A percentile compares a stretch with the other conserved stretches of the same genome.
Evolutionary conservation across 2,888 invertebrate genomes (phyloP).

Genomic region (Molanna angustata): DNA sequence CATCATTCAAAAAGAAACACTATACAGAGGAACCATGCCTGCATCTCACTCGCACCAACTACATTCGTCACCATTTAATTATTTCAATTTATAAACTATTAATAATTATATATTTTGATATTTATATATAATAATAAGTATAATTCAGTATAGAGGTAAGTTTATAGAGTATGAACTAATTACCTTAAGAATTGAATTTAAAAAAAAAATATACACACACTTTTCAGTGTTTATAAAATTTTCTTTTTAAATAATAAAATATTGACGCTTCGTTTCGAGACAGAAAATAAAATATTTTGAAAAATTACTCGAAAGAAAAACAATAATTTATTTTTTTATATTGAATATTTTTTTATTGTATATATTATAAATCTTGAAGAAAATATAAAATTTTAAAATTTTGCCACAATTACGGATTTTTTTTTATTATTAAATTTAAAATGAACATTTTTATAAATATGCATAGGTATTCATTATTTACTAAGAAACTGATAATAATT

Average conservation of each 20-base stretch:
- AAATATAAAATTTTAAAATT: too few species aligned
- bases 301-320: too few species aligned
- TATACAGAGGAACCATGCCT: slow-evolving; percentile 30
- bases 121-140: slow-evolving; percentile 33
- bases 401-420: too few species aligned
- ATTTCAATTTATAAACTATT: slow-evolving; percentile 29
- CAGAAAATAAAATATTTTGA: too few species aligned
- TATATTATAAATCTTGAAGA: too few species aligned
- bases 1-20: slow-evolving; percentile 33
- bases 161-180: slow-evolving; percentile 32
- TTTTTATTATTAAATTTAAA: too few species aligned
- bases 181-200: slow-evolving; percentile 30
- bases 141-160: slow-evolving; percentile 34
- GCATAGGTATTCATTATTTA: too few species aligned
- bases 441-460: too few species aligned
- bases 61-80: slow-evolving; percentile 28
- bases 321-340: too few species aligned
- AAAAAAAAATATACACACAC: slow-evolving; percentile 31
- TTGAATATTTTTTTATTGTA: too few species aligned
- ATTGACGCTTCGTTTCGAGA: not conserved
- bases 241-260: not conserved
- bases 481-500: too few species aligned
- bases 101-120: slow-evolving; percentile 28
- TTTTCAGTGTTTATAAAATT: slow-evolving; percentile 1
- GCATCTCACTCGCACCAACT: slow-evolving; percentile 15